A percentile compares a stretch with the other conserved stretches of the same genome.
phyloP scores from a whole-genome alignment of 2,113 vertebrate species.

The Tursiops truncatus region DNA sequence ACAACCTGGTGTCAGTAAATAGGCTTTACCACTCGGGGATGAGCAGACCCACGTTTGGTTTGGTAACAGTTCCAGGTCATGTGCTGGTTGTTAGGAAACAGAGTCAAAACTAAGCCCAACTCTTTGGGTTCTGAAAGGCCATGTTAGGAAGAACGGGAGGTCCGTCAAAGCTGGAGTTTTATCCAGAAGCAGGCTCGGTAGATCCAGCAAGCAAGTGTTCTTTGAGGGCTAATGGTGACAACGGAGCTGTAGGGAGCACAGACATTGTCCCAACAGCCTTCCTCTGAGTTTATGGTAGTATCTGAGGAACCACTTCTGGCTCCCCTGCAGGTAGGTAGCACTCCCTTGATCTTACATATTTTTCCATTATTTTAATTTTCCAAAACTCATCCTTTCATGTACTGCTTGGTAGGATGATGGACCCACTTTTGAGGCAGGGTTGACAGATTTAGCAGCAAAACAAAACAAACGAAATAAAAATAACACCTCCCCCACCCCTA shows the following conservation, averaged over 20 bases:
- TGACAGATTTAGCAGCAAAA: not conserved
- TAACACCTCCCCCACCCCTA: not conserved
- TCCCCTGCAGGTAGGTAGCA: fast-evolving
- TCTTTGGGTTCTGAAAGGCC: not conserved
- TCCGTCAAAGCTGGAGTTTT: not conserved
- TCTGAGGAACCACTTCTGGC: fast-evolving
- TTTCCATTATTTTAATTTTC: not conserved
- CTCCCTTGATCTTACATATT: not conserved
- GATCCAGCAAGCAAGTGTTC: fast-evolving
- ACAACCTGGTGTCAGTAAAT: too few relatives aligned
- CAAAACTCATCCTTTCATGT: not conserved
- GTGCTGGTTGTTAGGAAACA: not conserved
- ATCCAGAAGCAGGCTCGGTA: fast-evolving
- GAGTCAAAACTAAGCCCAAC: not conserved
- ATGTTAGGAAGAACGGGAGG: fast-evolving
- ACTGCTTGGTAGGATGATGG: not conserved
- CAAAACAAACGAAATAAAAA: not conserved
- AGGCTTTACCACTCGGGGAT: not conserved
- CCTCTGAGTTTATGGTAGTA: fast-evolving
- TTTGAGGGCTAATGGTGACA: fast-evolving
- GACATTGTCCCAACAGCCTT: fast-evolving
- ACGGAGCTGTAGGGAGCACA: fast-evolving
- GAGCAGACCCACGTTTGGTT: not conserved
- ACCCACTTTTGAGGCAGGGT: not conserved
- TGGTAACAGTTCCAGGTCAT: not conserved